A percentile compares a stretch with the other conserved stretches of the same genome.
Conservation (phyloP, 2,113 vertebrate species). For the Sisor rabdophorus region DNA sequence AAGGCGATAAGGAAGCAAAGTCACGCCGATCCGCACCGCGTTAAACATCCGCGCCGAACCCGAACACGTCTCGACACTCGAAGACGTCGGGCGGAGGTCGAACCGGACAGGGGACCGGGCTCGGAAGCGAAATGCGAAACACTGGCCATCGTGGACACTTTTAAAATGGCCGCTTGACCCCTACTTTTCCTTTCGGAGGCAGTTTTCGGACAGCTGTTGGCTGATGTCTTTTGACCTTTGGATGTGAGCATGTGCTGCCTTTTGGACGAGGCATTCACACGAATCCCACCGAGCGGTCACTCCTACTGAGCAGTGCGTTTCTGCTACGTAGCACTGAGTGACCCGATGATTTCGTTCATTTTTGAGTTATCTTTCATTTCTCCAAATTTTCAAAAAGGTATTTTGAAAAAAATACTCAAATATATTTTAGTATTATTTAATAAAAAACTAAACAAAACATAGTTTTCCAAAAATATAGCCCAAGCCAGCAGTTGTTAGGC, state of each 20-base stretch:
- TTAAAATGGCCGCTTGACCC: background rate
- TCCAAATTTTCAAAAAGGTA: too few relatives aligned
- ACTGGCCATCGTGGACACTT: background rate
- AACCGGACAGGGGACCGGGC: too few relatives aligned
- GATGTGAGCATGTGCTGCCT: background rate
- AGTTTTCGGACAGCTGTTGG: background rate
- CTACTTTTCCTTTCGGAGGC: too few relatives aligned
- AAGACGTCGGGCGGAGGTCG: too few relatives aligned
- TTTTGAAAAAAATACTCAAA: too few relatives aligned
- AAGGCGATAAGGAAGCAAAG: background rate
- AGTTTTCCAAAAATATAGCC: too few relatives aligned
- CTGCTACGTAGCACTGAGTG: background rate
- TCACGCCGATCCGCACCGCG: too few relatives aligned
- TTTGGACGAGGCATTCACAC: background rate
- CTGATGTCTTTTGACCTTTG: background rate
- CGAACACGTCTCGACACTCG: background rate
- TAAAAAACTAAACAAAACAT: too few relatives aligned
- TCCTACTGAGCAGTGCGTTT: background rate
- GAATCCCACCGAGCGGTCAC: background rate
- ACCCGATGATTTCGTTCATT: background rate
- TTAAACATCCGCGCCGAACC: background rate
- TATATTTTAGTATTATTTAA: too few relatives aligned
- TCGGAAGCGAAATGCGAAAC: too few relatives aligned
- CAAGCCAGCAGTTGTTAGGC: too few relatives aligned
- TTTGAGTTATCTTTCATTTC: too few relatives aligned